Conservation (phyloP, 1,140 invertebrate species). For the Sweltsa coloradensis region DNA sequence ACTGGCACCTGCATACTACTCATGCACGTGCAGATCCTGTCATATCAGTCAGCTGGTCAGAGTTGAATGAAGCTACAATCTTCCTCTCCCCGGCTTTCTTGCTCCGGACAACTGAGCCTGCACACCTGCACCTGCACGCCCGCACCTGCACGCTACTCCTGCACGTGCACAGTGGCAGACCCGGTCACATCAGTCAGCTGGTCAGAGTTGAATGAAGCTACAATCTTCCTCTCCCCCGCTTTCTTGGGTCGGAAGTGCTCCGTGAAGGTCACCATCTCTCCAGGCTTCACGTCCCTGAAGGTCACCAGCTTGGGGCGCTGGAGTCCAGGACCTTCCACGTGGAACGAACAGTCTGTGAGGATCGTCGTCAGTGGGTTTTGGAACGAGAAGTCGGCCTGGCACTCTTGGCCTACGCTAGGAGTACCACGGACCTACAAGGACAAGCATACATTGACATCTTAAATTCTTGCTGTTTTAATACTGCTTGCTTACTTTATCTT, state of each 20-base stretch:
- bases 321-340: conserved; percentile 53
- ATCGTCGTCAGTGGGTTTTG: conserved; percentile 47
- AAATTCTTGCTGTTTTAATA: no score
- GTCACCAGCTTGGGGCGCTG: conserved; percentile 35
- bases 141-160: not conserved
- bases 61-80: conserved; percentile 47
- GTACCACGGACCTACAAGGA: conserved; percentile 32
- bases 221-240: conserved; percentile 40
- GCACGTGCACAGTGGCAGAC: conserved; percentile 28
- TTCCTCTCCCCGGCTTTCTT: conserved; percentile 38
- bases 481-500: no score
- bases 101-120: conserved; percentile 30
- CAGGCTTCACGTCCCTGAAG: conserved; percentile 40
- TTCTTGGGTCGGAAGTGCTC: conserved; percentile 41
- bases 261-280: conserved; percentile 39
- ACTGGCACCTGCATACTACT: not conserved
- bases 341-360: conserved; percentile 48
- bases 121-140: not conserved
- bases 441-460: conserved; percentile 17
- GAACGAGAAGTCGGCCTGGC: conserved; percentile 38
- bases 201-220: conserved; percentile 47
- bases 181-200: conserved; percentile 47
- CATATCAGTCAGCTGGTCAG: conserved; percentile 46
- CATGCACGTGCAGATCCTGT: conserved; percentile 29
- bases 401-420: conserved; percentile 31